A percentile compares a stretch with the other conserved stretches of the same genome.
phyloP scores from a whole-genome alignment of 1,140 invertebrate genomes.

The Lepidurus packardi region DNA sequence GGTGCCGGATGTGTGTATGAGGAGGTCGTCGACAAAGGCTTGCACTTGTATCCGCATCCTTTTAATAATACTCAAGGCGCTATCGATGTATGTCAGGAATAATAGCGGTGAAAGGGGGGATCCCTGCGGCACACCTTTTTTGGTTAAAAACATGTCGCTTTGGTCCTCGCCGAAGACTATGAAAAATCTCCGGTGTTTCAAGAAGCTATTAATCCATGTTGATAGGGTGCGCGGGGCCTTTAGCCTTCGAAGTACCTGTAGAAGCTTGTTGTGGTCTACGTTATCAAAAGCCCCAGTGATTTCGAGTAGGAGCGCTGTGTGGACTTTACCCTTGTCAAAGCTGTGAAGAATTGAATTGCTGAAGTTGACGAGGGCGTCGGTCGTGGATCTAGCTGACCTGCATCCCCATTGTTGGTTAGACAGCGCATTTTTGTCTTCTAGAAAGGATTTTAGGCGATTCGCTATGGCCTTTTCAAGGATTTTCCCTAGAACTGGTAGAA shows the following conservation, averaged over 20 bases:
- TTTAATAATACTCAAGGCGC: background rate
- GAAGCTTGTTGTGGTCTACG: background rate
- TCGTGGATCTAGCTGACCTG: background rate
- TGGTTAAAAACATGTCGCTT: too few relatives aligned
- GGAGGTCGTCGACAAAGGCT: conserved; percentile 23
- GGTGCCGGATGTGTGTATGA: background rate
- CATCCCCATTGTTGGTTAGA: conserved; percentile 10
- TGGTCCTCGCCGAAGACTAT: too few relatives aligned
- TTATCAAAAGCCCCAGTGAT: conserved; percentile 10
- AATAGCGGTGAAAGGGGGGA: conserved; percentile 7
- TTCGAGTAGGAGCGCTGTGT: conserved; percentile 19
- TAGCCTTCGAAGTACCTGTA: background rate
- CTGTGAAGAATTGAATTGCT: background rate
- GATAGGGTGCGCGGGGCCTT: too few relatives aligned
- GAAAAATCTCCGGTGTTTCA: too few relatives aligned
- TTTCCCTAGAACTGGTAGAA: conserved; percentile 12
- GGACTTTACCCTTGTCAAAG: conserved; percentile 20
- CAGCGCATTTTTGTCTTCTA: conserved; percentile 18
- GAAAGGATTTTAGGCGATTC: background rate
- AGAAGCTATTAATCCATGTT: too few relatives aligned
- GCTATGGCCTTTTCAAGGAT: conserved; percentile 16
- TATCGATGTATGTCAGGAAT: conserved; percentile 8
- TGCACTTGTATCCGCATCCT: background rate
- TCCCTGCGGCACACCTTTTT: background rate
- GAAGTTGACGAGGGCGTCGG: background rate